Conservation (phyloP, 1,140 invertebrate species). For the Carposina sasakii region DNA sequence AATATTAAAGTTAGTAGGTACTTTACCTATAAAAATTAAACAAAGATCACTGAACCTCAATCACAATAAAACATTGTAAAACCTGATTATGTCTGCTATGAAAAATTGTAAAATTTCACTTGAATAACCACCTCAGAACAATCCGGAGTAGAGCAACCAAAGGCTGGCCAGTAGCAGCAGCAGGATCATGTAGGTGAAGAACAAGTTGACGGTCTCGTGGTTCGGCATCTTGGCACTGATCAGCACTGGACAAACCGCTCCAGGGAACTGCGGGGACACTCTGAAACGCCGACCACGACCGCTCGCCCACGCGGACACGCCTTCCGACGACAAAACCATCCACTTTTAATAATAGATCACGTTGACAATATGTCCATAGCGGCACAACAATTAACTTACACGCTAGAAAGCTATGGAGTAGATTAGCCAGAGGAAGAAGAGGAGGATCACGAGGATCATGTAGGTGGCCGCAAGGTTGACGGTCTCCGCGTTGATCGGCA, state of each 20-base stretch:
- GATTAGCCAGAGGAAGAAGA: slow-evolving; percentile 65
- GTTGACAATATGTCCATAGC: background rate
- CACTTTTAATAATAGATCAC: slow-evolving; percentile 6
- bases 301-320: slow-evolving; percentile 46
- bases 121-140: slow-evolving; percentile 71
- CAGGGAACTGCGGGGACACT: slow-evolving; percentile 49
- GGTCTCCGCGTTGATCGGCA: slow-evolving; percentile 70
- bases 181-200: slow-evolving; percentile 70
- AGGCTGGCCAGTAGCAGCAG: slow-evolving; percentile 68
- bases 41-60: too few species aligned
- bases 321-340: slow-evolving; percentile 37
- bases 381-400: slow-evolving; percentile 26
- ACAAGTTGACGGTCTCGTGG: slow-evolving; percentile 68
- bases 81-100: too few species aligned
- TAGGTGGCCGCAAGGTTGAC: slow-evolving; percentile 68
- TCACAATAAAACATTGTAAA: too few species aligned
- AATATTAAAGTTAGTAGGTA: too few species aligned
- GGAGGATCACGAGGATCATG: slow-evolving; percentile 68
- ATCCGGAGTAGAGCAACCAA: slow-evolving; percentile 68
- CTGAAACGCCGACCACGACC: slow-evolving; percentile 31
- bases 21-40: too few species aligned
- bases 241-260: slow-evolving; percentile 47
- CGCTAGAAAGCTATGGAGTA: slow-evolving; percentile 63
- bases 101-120: too few species aligned
- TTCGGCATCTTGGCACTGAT: slow-evolving; percentile 55